Evolutionary conservation across 2,888 invertebrate genomes (phyloP).

Genomic region (Sesia apiformis): DNA sequence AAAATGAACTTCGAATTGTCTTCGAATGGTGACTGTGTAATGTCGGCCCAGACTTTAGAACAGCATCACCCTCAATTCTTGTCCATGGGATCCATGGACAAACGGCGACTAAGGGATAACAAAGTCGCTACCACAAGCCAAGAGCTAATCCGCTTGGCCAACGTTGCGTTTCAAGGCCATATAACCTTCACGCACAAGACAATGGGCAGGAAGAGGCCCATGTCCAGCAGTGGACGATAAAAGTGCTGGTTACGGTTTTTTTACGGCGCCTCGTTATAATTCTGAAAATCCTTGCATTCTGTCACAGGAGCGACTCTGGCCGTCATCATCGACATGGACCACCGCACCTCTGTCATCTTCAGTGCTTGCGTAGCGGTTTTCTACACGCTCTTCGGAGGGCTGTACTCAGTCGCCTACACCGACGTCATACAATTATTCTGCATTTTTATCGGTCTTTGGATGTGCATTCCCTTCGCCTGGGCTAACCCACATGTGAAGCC

Average conservation of each 20-base stretch:
- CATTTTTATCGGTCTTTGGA: conserved; percentile 98
- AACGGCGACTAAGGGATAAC: no score
- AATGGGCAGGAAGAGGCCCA: no score
- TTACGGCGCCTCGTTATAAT: neutral
- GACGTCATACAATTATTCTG: conserved; percentile 98
- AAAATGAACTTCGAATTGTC: no score
- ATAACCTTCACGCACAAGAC: no score
- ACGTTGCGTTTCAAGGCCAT: no score
- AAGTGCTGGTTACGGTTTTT: neutral
- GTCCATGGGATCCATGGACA: no score
- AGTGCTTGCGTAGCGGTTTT: conserved; percentile 97
- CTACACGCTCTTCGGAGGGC: conserved; percentile 97
- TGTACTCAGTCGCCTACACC: conserved; percentile 98
- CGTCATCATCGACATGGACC: conserved; percentile 97
- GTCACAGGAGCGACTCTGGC: conserved; percentile 91
- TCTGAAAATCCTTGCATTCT: neutral
- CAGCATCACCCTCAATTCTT: no score
- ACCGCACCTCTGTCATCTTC: conserved; percentile 92
- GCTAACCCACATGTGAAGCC: conserved; percentile 88
- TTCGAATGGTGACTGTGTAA: no score
- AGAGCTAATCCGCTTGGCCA: no score
- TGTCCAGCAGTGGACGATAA: neutral
- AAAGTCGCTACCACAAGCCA: no score
- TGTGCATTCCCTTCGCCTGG: conserved; percentile 98
- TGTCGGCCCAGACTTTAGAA: no score